These are phyloP conservation scores for Torymus auratus DNA, from an alignment of 2,888 invertebrate species.

Conservation along the genomic window DNA sequence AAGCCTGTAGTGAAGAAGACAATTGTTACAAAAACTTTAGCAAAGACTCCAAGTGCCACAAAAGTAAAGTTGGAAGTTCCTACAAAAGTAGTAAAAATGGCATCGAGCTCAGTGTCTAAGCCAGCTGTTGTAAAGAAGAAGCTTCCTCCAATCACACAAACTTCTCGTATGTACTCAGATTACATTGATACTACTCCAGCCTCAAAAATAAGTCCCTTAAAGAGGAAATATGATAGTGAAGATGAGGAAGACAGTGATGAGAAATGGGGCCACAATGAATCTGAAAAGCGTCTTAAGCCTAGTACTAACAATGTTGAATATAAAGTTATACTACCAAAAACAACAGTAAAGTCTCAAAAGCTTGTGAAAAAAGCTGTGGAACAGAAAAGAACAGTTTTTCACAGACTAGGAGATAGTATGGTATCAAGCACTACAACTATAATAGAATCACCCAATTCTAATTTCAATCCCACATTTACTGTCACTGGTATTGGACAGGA, in stretches of 20 bases:
- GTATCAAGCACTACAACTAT: slow-evolving; percentile 76
- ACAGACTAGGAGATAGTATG: slow-evolving; percentile 78
- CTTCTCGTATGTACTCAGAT: slow-evolving; percentile 59
- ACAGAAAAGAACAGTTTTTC: slow-evolving; percentile 78
- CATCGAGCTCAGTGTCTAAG: slow-evolving; percentile 57
- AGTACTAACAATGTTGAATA: slow-evolving; percentile 71
- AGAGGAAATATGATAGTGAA: slow-evolving; percentile 67
- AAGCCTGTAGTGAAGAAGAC: slow-evolving; percentile 66
- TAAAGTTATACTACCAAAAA: slow-evolving; percentile 77
- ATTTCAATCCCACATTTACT: slow-evolving; percentile 69
- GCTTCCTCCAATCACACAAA: slow-evolving; percentile 50
- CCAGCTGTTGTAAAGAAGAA: slow-evolving; percentile 62
- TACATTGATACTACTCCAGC: slow-evolving; percentile 55
- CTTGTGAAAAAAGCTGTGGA: slow-evolving; percentile 72
- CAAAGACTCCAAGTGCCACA: slow-evolving; percentile 60
- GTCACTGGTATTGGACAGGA: slow-evolving; percentile 73
- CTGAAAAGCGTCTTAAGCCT: slow-evolving; percentile 32
- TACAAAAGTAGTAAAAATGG: slow-evolving; percentile 60
- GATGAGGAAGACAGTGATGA: slow-evolving; percentile 59
- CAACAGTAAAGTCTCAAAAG: slow-evolving; percentile 75
- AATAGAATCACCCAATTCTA: slow-evolving; percentile 62
- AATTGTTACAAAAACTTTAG: slow-evolving; percentile 62
- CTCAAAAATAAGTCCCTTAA: slow-evolving; percentile 60
- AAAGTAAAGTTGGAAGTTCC: slow-evolving; percentile 61
- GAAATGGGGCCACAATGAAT: slow-evolving; percentile 58